Evolutionary conservation across 1,140 invertebrate genomes (phyloP).

Genomic region (Gonioctena quinquepunctata): DNA sequence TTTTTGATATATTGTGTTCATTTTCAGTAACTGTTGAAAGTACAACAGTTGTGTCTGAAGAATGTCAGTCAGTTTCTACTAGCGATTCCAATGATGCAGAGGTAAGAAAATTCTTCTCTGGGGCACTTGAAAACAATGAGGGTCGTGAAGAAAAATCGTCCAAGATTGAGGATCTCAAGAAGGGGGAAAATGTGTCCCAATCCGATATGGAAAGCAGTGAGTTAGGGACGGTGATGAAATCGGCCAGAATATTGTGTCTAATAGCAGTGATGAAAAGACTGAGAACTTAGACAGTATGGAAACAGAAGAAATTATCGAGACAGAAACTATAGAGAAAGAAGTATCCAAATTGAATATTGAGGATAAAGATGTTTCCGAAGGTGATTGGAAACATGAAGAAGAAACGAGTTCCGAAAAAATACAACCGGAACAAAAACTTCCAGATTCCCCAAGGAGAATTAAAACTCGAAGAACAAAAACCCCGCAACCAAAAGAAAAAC

Average conservation of each 20-base stretch:
- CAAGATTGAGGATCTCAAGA: too few relatives aligned
- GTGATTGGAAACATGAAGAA: neutral
- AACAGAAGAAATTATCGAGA: neutral
- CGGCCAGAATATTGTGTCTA: too few relatives aligned
- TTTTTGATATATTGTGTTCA: too few relatives aligned
- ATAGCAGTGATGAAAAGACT: neutral
- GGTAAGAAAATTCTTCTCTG: neutral
- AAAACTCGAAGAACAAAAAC: slow-evolving; percentile 2
- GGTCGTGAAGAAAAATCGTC: neutral
- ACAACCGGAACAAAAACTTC: neutral
- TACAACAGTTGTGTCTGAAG: neutral
- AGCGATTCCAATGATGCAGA: slow-evolving; percentile 10
- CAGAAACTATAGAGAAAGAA: neutral
- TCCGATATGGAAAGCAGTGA: too few relatives aligned
- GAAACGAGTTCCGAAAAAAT: neutral
- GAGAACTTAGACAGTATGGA: neutral
- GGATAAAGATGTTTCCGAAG: neutral
- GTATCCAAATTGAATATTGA: slow-evolving; percentile 4
- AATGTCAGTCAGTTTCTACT: neutral
- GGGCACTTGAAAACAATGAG: slow-evolving; percentile 1
- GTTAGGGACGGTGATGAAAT: too few relatives aligned
- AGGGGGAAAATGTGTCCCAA: too few relatives aligned
- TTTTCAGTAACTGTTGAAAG: too few relatives aligned
- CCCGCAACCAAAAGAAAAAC: neutral
- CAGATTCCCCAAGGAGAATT: neutral